These are phyloP conservation scores for Salminus brasiliensis DNA, from an alignment of 2,113 vertebrate genomes.

Conservation along the genomic window DNA sequence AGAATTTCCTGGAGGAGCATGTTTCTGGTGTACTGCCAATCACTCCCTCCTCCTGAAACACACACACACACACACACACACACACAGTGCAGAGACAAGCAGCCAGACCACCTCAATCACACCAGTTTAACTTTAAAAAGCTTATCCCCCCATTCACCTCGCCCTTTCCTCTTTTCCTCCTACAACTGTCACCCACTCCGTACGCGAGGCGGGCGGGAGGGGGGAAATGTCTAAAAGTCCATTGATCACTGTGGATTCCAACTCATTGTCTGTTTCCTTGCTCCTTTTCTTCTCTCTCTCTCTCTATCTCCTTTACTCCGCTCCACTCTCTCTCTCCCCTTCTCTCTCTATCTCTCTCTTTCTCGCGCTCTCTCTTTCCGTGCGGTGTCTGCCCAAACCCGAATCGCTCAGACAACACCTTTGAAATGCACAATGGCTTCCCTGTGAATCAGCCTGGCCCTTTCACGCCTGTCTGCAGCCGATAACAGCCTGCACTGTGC, in stretches of 20 bases:
- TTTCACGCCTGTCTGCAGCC: constrained; percentile 76
- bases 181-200: constrained; percentile 40
- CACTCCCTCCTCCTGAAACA: too few relatives aligned
- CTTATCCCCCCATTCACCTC: constrained; percentile 44
- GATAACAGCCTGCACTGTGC: constrained; percentile 77
- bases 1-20: constrained; percentile 16
- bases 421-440: constrained; percentile 79
- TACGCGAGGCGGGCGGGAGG: constrained; percentile 28
- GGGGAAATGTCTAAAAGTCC: constrained; percentile 57
- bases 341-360: constrained; percentile 30
- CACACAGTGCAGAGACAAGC: constrained; percentile 11
- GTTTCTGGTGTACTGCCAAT: constrained; percentile 38
- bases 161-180: constrained; percentile 38
- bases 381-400: constrained; percentile 62
- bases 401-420: constrained; percentile 79
- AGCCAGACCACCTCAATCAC: constrained; percentile 46
- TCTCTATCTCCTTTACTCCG: not conserved
- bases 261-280: constrained; percentile 47
- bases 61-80: constrained; percentile 14
- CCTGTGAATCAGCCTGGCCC: constrained; percentile 74
- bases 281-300: constrained; percentile 16
- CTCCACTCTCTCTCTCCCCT: constrained; percentile 1
- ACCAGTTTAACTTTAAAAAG: constrained; percentile 50
- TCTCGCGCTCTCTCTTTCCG: constrained; percentile 52
- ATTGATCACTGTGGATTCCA: constrained; percentile 71